These are phyloP conservation scores for Phoeniculus purpureus DNA, from an alignment of 2,797 vertebrate genomes.

Conservation along the genomic window DNA sequence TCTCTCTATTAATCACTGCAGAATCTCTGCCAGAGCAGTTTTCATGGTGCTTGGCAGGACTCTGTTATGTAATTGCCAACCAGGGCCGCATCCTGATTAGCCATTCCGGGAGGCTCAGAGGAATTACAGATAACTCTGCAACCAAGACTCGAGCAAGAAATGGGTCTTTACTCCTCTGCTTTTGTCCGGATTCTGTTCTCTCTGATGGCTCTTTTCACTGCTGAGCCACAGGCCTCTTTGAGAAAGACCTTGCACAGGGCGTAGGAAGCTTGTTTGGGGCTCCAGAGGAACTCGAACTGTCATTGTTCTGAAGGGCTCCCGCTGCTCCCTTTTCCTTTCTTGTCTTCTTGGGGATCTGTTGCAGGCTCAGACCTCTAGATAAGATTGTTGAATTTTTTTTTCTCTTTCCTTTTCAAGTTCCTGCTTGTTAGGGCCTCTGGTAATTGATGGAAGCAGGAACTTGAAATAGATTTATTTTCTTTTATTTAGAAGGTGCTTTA, in stretches of 20 bases:
- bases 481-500: background rate
- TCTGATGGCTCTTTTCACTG: background rate
- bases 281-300: background rate
- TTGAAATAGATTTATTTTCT: background rate
- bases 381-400: background rate
- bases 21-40: background rate
- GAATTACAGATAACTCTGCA: background rate
- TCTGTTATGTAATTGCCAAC: background rate
- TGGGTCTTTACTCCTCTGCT: background rate
- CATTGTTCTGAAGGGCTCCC: background rate
- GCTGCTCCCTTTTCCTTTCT: conserved; percentile 31
- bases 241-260: background rate
- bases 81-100: background rate
- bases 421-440: background rate
- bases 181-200: background rate
- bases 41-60: background rate
- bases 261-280: background rate
- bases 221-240: conserved; percentile 33
- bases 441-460: background rate
- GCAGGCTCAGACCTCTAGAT: background rate
- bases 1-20: conserved; percentile 3
- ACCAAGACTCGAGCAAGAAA: background rate
- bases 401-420: background rate
- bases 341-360: background rate
- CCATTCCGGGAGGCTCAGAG: background rate